These are phyloP conservation scores for Cyclina sinensis DNA, from an alignment of 1,140 invertebrate genomes.

Conservation along the genomic window DNA sequence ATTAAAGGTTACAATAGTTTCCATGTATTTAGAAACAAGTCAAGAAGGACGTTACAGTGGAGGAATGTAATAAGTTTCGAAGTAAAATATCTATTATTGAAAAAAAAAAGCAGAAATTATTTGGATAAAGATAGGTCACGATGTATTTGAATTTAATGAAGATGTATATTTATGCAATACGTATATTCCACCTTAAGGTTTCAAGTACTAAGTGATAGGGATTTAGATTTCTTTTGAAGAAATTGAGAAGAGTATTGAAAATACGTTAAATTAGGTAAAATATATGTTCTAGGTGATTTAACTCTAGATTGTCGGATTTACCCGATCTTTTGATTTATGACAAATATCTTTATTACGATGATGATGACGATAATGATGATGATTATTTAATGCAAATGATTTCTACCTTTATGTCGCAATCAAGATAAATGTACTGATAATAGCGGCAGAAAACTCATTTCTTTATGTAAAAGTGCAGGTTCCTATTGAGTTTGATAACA, in stretches of 20 bases:
- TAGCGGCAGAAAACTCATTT: background rate
- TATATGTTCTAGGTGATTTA: background rate
- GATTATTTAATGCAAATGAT: background rate
- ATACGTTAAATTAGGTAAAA: background rate
- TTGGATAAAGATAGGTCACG: background rate
- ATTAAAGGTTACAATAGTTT: background rate
- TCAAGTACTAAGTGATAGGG: background rate
- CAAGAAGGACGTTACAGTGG: constrained; percentile 4
- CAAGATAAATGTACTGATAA: background rate
- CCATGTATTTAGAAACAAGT: constrained; percentile 2
- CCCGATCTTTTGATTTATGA: background rate
- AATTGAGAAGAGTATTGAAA: background rate
- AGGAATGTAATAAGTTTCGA: background rate
- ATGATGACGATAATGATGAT: constrained; percentile 1
- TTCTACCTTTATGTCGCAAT: background rate
- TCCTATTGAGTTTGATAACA: background rate
- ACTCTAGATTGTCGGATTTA: background rate
- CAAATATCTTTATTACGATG: background rate
- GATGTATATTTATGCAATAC: no score
- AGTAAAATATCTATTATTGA: background rate
- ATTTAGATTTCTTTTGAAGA: constrained; percentile 15
- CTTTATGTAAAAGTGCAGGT: background rate
- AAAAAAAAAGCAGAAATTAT: background rate
- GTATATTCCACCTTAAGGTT: background rate
- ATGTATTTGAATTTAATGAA: constrained; percentile 2